Percentiles rank a stretch among this genome's conserved stretches.
Conservation (phyloP, 2,888 invertebrate genomes). For the Zaprionus obscuricornis region DNA sequence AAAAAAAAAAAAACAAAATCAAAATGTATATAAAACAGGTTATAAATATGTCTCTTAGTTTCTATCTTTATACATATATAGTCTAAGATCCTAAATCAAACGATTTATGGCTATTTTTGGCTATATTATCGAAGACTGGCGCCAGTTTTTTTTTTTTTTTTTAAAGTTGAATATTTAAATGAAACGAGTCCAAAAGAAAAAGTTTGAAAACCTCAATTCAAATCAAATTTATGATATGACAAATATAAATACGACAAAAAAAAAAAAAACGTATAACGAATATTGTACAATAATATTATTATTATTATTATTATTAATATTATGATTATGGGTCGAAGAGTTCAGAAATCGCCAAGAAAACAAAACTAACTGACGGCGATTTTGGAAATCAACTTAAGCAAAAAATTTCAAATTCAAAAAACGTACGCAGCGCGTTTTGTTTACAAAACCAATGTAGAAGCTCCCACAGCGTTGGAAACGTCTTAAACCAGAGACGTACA, state of each 20-base stretch:
- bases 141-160: slow-evolving; percentile 32
- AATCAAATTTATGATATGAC: slow-evolving; percentile 51
- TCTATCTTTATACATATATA: too few relatives aligned
- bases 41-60: too few relatives aligned
- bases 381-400: slow-evolving; percentile 54
- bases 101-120: slow-evolving; percentile 36
- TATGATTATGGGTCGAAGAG: too few relatives aligned
- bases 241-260: too few relatives aligned
- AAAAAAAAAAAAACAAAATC: background rate
- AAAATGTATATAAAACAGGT: background rate
- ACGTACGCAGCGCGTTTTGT: slow-evolving; percentile 64
- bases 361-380: too few relatives aligned
- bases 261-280: too few relatives aligned
- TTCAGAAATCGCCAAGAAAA: slow-evolving; percentile 30
- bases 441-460: slow-evolving; percentile 72
- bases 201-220: slow-evolving; percentile 25
- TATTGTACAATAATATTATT: slow-evolving; percentile 42
- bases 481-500: background rate
- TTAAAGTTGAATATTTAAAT: slow-evolving; percentile 54
- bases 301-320: too few relatives aligned
- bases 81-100: slow-evolving; percentile 11
- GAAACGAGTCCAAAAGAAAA: slow-evolving; percentile 10
- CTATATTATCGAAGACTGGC: slow-evolving; percentile 24
- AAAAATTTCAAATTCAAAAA: slow-evolving; percentile 60
- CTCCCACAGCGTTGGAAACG: background rate